Percentiles rank a stretch among this genome's conserved stretches.
Conservation (phyloP, 2,888 invertebrate genomes). For the Plagodis dolabraria region DNA sequence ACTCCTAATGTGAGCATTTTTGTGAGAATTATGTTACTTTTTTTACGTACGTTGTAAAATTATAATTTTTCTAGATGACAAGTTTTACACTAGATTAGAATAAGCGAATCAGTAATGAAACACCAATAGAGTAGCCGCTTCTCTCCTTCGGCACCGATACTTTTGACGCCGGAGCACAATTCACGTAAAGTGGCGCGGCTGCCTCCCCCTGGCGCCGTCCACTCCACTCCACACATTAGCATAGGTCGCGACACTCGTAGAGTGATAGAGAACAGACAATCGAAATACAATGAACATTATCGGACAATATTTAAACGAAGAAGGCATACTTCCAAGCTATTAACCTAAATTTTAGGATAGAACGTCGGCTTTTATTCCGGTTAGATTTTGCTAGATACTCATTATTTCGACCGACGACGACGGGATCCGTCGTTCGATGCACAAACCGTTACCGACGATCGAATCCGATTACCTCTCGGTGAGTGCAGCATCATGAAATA, state of each 20-base stretch:
- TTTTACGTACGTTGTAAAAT: slow-evolving; percentile 77
- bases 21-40: slow-evolving; percentile 83
- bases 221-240: slow-evolving; percentile 64
- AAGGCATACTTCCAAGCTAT: slow-evolving; percentile 83
- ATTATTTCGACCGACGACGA: slow-evolving; percentile 64
- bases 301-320: slow-evolving; percentile 81
- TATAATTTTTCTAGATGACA: slow-evolving; percentile 79
- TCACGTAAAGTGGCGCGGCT: slow-evolving; percentile 46
- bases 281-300: slow-evolving; percentile 78
- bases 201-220: slow-evolving; percentile 38
- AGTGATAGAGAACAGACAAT: slow-evolving; percentile 76
- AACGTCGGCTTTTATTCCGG: slow-evolving; percentile 83
- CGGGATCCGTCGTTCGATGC: slow-evolving; percentile 76
- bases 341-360: slow-evolving; percentile 81
- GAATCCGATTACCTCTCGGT: slow-evolving; percentile 72
- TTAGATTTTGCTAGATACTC: slow-evolving; percentile 84
- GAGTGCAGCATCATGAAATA: slow-evolving; percentile 65
- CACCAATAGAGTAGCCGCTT: slow-evolving; percentile 86
- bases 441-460: slow-evolving; percentile 80
- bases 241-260: slow-evolving; percentile 82
- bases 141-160: slow-evolving; percentile 79
- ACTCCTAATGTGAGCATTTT: slow-evolving; percentile 81
- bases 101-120: slow-evolving; percentile 83
- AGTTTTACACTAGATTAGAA: slow-evolving; percentile 84
- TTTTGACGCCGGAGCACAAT: slow-evolving; percentile 77